Conservation (phyloP, 2,888 invertebrate species). For the Sabatieria punctata region DNA sequence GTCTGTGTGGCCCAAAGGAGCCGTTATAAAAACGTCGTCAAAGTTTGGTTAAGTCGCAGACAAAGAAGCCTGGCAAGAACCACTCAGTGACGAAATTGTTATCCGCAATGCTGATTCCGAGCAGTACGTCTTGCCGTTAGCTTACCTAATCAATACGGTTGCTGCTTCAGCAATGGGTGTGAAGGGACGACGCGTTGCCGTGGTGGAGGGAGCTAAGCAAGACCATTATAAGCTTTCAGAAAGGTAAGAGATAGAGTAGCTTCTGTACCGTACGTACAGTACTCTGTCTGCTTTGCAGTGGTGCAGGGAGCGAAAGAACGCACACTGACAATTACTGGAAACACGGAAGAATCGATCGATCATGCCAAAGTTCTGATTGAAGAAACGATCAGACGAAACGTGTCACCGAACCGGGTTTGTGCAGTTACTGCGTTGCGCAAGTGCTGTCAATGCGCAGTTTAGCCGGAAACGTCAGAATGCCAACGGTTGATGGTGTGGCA, state of each 20-base stretch:
- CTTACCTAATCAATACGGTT: neutral
- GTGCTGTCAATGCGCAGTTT: neutral
- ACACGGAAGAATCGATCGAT: constrained; percentile 74
- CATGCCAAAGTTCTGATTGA: constrained; percentile 82
- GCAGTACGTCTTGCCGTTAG: constrained; percentile 13
- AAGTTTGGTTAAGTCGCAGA: constrained; percentile 11
- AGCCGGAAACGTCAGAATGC: neutral
- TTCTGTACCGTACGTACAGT: neutral
- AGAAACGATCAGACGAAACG: constrained; percentile 82
- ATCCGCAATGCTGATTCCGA: constrained; percentile 87
- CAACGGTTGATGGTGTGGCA: no score
- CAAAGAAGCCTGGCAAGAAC: constrained; percentile 61
- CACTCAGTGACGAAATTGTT: constrained; percentile 83
- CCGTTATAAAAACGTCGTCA: constrained; percentile 58
- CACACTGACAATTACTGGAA: constrained; percentile 83
- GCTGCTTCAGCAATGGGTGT: constrained; percentile 76
- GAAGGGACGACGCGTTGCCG: constrained; percentile 91
- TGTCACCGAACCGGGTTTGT: constrained; percentile 48
- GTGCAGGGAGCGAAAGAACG: constrained; percentile 83
- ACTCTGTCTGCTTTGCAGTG: constrained; percentile 46
- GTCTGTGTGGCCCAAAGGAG: constrained; percentile 41
- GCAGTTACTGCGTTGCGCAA: neutral
- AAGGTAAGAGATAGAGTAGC: constrained; percentile 49
- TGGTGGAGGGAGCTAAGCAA: constrained; percentile 96
- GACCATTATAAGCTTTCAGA: constrained; percentile 95